Conservation (phyloP, 1,140 invertebrate genomes). For the Rhynchophorus ferrugineus region DNA sequence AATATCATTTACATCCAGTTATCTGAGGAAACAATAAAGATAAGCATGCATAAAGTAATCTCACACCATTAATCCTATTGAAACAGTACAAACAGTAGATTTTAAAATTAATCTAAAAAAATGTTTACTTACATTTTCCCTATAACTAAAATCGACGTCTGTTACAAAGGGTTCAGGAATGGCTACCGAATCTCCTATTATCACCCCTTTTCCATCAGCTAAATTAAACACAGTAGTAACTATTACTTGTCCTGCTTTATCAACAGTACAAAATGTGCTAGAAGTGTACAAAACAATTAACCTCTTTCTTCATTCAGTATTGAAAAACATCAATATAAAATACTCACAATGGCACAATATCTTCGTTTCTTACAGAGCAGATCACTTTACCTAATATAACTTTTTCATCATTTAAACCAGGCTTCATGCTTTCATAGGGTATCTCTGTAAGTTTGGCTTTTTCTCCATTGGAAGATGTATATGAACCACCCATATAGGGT, state of each 20-base stretch:
- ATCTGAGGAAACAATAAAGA: no score
- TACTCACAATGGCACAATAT: slow-evolving; percentile 71
- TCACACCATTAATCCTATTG: no score
- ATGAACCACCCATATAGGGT: slow-evolving; percentile 52
- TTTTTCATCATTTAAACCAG: slow-evolving; percentile 57
- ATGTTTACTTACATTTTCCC: slow-evolving; percentile 48
- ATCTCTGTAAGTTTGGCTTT: slow-evolving; percentile 47
- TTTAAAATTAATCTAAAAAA: slow-evolving; percentile 1
- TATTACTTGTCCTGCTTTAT: slow-evolving; percentile 61
- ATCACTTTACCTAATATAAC: slow-evolving; percentile 74
- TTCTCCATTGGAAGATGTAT: slow-evolving; percentile 45
- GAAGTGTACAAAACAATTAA: slow-evolving; percentile 32
- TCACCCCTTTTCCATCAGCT: slow-evolving; percentile 69
- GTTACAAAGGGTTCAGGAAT: slow-evolving; percentile 70
- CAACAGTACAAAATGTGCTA: slow-evolving; percentile 75
- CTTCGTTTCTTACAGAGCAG: slow-evolving; percentile 65
- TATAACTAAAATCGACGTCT: slow-evolving; percentile 52
- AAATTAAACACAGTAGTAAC: slow-evolving; percentile 78
- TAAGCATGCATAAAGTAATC: no score
- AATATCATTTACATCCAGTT: no score
- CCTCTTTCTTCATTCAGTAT: not conserved
- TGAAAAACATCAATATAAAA: slow-evolving; percentile 35
- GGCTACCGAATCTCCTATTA: slow-evolving; percentile 75
- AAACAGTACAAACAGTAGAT: no score
- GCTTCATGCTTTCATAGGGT: slow-evolving; percentile 45